Evolutionary conservation across 2,888 invertebrate genomes (phyloP).

Genomic region (Cosmia trapezina): DNA sequence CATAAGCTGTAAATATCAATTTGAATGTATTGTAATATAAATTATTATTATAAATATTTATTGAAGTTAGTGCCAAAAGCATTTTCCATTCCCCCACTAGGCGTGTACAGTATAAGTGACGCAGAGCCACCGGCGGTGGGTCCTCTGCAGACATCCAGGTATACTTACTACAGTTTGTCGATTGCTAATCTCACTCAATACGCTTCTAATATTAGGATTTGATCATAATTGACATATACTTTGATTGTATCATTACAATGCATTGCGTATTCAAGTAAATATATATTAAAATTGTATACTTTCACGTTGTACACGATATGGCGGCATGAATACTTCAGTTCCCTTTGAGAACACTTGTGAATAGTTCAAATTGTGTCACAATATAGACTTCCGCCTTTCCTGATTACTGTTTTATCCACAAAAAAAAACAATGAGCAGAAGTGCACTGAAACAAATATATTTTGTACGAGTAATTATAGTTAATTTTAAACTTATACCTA

Average conservation of each 20-base stretch:
- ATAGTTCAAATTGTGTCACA: conserved; percentile 64
- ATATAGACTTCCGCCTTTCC: conserved; percentile 67
- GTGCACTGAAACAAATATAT: conserved; percentile 83
- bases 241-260: conserved; percentile 61
- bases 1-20: conserved; percentile 87
- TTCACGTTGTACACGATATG: conserved; percentile 62
- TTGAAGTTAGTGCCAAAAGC: conserved; percentile 90
- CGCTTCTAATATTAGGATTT: conserved; percentile 82
- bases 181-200: conserved; percentile 77
- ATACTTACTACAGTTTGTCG: conserved; percentile 65
- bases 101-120: conserved; percentile 76
- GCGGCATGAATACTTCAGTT: conserved; percentile 37
- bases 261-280: conserved; percentile 62
- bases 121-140: conserved; percentile 62
- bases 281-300: conserved; percentile 63
- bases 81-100: conserved; percentile 80
- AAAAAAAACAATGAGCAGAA: conserved; percentile 68
- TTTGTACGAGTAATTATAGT: conserved; percentile 84
- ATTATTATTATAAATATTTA: conserved; percentile 83
- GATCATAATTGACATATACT: conserved; percentile 66
- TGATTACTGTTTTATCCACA: conserved; percentile 67
- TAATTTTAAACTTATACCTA: conserved; percentile 81
- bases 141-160: conserved; percentile 60
- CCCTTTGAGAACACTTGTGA: conserved; percentile 56
- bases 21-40: conserved; percentile 84